phyloP scores from a whole-genome alignment of 1,140 invertebrate species.

The Aplysia californica region DNA sequence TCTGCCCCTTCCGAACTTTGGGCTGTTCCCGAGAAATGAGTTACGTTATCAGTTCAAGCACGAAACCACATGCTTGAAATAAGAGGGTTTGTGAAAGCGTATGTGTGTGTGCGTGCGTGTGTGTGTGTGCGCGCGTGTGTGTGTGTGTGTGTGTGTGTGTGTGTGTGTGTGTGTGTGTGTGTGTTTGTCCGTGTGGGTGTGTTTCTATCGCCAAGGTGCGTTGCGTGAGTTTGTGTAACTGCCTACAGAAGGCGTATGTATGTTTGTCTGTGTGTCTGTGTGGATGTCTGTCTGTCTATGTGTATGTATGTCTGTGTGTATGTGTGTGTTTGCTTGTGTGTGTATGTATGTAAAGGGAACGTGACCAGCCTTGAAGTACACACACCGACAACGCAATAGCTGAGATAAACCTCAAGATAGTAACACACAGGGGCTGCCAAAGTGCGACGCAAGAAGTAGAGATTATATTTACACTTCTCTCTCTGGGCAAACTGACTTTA shows the following conservation, averaged over 20 bases:
- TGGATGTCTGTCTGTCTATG: not conserved
- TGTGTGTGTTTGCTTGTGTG: not conserved
- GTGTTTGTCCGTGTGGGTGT: not conserved
- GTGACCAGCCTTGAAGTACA: not conserved
- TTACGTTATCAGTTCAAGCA: not conserved
- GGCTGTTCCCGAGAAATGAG: not conserved
- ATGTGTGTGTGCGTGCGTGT: not conserved
- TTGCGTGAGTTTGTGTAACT: not conserved
- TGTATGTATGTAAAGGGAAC: not conserved
- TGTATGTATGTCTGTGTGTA: not conserved
- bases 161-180: not conserved
- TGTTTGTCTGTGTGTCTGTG: not conserved
- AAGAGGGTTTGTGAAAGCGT: not conserved
- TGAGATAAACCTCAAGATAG: not conserved
- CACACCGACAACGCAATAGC: not conserved
- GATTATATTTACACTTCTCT: not conserved
- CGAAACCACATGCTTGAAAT: not conserved
- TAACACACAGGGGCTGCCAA: not conserved
- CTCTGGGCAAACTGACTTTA: too few relatives aligned
- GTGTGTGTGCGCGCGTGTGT: not conserved
- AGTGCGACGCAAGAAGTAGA: too few relatives aligned
- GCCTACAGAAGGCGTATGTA: not conserved
- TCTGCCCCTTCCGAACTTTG: not conserved
- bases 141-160: not conserved
- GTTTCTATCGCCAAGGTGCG: not conserved